Base-by-base conservation (phyloP, 1,140 invertebrate species). In the Latrodectus geometricus region DNA sequence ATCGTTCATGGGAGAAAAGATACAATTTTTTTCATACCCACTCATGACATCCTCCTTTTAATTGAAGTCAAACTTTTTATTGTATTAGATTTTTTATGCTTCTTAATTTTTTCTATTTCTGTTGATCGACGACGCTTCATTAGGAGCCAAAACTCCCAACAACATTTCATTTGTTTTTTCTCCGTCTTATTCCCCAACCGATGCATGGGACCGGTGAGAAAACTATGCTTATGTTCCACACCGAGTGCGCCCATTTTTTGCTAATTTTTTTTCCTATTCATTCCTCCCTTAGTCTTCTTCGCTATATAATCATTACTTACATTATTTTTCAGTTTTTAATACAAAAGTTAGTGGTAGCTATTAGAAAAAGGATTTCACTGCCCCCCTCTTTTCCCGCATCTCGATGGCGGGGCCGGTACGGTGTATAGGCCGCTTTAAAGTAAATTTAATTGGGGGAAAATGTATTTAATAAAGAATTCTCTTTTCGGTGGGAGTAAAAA, bases 401-500 rank as follows among this genome's bases (percentile, higher is more conserved):
- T 82, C 56, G 81, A 20, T 56, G 17, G 50, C 8, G n/a, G 20
- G 20, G 48, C 8, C 54, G 81, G 72, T 21, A 69, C 50, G 70
- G 81, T 77, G 77, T 77, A 54, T 72, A 78, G 69, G 65, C 83
- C 73, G 77, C 77, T 87, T 87, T 79, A 87, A 87, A 87, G 77
- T 80, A 79, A 87, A 87, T 87, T 87, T 87, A 87, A 87, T 87
- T 87, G 85, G 85, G 76, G 85, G 77, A 87, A 35, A 86, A 87
- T 87, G 77, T 87, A 87, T 87, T 87, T 87, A 79, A 79, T 79
- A 87, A 87, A 87, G 77, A 73, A 80, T 86, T 86, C 74, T 83
- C 81, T 75, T 83, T 78, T 78, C 17, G 70, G 65, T 68, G 20
- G 69, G 80, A 48, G 35, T 52, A 69, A 86, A 86, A 83, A 75